Percentiles rank a stretch among this genome's conserved stretches.
phyloP scores from a whole-genome alignment of 2,113 vertebrate species.

The Anolis carolinensis region DNA sequence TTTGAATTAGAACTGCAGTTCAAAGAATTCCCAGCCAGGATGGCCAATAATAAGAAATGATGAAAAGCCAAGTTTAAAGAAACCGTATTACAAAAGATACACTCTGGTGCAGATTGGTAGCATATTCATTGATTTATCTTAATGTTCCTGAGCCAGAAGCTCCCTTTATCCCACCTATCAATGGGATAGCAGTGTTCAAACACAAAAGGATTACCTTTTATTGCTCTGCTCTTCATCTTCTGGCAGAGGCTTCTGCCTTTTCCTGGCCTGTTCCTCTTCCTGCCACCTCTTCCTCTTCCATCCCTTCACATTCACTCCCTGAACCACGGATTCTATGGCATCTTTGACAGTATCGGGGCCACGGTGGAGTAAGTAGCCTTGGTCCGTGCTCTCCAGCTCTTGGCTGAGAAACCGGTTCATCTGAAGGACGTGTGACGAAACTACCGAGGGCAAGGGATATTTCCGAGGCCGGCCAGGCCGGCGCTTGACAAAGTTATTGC shows the following conservation, averaged over 20 bases:
- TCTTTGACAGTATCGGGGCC: conserved; percentile 76
- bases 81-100: too few relatives aligned
- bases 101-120: too few relatives aligned
- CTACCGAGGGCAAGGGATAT: conserved; percentile 77
- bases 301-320: conserved; percentile 79
- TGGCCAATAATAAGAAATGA: too few relatives aligned
- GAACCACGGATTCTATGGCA: conserved; percentile 85
- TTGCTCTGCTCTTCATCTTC: conserved; percentile 72
- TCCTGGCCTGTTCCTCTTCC: conserved; percentile 71
- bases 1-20: too few relatives aligned
- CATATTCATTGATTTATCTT: background rate
- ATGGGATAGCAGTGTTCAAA: too few relatives aligned
- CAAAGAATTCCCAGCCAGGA: too few relatives aligned
- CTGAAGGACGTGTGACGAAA: conserved; percentile 75
- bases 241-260: conserved; percentile 67
- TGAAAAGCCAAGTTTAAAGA: too few relatives aligned
- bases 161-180: background rate
- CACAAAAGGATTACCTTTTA: conserved; percentile 67
- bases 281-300: conserved; percentile 86
- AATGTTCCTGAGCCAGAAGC: background rate
- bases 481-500: conserved; percentile 87
- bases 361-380: conserved; percentile 58
- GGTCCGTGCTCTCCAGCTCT: conserved; percentile 56
- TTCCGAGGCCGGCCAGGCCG: conserved; percentile 92
- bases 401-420: conserved; percentile 60